Evolutionary conservation across 2,113 vertebrate genomes (phyloP).

Genomic region (Entomyzon cyanotis): DNA sequence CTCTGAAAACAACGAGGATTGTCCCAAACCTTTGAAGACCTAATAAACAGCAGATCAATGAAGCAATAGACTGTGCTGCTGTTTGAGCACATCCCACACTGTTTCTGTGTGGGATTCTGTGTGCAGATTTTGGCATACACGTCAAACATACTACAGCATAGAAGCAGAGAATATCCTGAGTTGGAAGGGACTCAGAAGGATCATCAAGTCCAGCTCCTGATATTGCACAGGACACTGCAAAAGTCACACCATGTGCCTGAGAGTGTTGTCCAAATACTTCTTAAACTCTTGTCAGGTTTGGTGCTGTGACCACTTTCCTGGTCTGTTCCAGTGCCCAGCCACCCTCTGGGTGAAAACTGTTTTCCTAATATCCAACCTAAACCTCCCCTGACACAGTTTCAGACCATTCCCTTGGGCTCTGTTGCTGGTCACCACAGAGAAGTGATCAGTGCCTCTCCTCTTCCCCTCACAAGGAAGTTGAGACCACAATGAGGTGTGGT

Average conservation of each 20-base stretch:
- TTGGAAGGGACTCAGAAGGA: background rate
- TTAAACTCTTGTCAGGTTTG: background rate
- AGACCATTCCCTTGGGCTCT: background rate
- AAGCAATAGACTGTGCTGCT: background rate
- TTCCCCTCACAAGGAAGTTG: background rate
- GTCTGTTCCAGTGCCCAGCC: too few species aligned
- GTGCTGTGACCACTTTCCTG: background rate
- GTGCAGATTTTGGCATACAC: too few species aligned
- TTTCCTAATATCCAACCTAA: background rate
- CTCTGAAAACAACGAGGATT: background rate
- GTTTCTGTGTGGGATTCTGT: too few species aligned
- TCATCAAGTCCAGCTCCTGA: background rate
- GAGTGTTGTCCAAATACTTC: background rate
- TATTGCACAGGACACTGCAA: background rate
- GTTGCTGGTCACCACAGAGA: background rate
- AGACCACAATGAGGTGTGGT: background rate
- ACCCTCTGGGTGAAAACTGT: rapidly evolving
- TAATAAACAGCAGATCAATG: background rate
- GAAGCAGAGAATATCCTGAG: background rate
- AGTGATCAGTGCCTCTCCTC: background rate
- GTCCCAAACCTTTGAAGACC: background rate
- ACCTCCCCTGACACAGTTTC: background rate
- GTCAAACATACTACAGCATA: background rate
- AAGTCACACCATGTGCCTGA: background rate
- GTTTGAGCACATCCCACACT: background rate